A percentile compares a stretch with the other conserved stretches of the same genome.
Evolutionary conservation across 2,888 invertebrate genomes (phyloP).

Genomic region (Apocheima hispidaria): DNA sequence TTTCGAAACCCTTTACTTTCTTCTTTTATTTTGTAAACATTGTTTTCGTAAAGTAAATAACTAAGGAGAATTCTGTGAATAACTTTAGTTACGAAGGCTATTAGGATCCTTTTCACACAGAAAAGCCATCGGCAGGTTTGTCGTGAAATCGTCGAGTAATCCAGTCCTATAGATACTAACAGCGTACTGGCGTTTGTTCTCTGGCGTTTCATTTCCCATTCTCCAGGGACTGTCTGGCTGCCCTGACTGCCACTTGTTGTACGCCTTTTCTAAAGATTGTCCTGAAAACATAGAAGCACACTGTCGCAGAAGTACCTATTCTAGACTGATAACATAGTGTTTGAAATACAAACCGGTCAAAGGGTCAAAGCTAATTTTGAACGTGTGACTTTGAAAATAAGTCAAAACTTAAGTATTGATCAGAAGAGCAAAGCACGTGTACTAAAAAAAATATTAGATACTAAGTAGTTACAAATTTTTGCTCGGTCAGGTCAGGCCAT

Average conservation of each 20-base stretch:
- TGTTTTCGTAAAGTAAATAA: too few relatives aligned
- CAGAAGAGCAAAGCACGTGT: too few relatives aligned
- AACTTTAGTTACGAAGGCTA: not conserved
- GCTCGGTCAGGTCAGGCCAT: too few relatives aligned
- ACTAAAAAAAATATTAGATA: too few relatives aligned
- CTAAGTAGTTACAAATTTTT: too few relatives aligned
- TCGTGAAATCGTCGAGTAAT: not conserved
- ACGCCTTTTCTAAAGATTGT: not conserved
- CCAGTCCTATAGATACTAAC: not conserved
- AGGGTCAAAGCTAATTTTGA: not conserved
- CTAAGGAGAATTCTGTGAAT: not conserved
- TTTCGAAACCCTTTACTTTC: too few relatives aligned
- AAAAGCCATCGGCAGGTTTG: not conserved
- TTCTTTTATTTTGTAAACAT: too few relatives aligned
- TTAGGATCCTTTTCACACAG: conserved; percentile 3
- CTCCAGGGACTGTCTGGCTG: not conserved
- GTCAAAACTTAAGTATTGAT: too few relatives aligned
- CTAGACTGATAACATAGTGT: too few relatives aligned
- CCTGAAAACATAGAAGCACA: not conserved
- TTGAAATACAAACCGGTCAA: too few relatives aligned
- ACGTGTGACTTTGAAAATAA: too few relatives aligned
- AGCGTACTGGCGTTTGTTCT: not conserved
- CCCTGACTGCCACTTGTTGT: not conserved
- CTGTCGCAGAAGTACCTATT: not conserved
- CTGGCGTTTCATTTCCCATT: not conserved